Evolutionary conservation across 2,113 vertebrate genomes (phyloP).

Genomic region (Syngnathoides biaculeatus): DNA sequence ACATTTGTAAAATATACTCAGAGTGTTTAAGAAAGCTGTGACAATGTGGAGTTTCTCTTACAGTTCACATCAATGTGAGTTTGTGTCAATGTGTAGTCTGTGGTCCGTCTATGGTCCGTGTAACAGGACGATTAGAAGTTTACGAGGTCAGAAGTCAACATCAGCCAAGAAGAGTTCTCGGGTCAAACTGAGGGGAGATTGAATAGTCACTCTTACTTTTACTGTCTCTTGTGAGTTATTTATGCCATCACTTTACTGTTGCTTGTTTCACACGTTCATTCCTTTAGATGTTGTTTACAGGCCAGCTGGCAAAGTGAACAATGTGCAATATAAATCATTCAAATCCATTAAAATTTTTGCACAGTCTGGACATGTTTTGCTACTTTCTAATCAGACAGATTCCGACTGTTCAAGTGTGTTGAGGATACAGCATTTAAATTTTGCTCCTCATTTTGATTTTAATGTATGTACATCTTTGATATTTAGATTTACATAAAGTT

Average conservation of each 20-base stretch:
- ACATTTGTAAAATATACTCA: not conserved
- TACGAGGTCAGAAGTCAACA: constrained; percentile 65
- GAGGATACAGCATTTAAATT: not conserved
- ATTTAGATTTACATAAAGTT: too few relatives aligned
- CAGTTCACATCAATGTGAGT: constrained; percentile 21
- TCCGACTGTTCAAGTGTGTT: constrained; percentile 2
- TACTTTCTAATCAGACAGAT: constrained; percentile 15
- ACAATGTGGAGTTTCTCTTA: not conserved
- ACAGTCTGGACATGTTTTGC: constrained; percentile 13
- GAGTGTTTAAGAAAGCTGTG: constrained; percentile 28
- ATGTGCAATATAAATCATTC: not conserved
- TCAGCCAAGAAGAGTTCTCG: constrained; percentile 32
- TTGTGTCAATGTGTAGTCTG: constrained; percentile 18
- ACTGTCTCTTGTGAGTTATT: constrained; percentile 42
- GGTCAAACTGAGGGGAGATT: constrained; percentile 45
- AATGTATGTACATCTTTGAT: too few relatives aligned
- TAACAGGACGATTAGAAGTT: constrained; percentile 63
- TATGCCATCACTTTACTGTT: constrained; percentile 24
- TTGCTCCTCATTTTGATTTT: not conserved
- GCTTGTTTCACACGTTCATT: constrained; percentile 20
- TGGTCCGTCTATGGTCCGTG: constrained; percentile 43
- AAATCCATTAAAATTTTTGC: constrained; percentile 19
- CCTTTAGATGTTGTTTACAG: constrained; percentile 2
- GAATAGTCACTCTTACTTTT: constrained; percentile 45
- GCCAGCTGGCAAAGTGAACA: constrained; percentile 12